A percentile compares a stretch with the other conserved stretches of the same genome.
Evolutionary conservation across 2,113 vertebrate genomes (phyloP).

Genomic region (Syngnathus floridae): DNA sequence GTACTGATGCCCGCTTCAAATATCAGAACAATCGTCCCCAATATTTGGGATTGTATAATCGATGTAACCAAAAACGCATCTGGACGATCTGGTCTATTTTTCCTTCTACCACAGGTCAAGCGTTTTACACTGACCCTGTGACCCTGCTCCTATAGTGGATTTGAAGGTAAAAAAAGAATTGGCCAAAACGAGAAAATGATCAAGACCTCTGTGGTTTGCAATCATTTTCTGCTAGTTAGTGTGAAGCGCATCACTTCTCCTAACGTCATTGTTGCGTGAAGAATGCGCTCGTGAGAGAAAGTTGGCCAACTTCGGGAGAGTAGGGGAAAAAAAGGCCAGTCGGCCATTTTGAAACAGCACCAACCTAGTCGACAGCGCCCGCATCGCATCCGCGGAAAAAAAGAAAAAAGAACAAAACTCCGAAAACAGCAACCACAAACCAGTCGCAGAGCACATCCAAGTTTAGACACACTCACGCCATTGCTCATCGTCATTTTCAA

Average conservation of each 20-base stretch:
- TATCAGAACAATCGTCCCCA: no score
- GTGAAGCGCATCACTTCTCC: neutral
- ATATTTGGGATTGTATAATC: no score
- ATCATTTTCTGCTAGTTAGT: neutral
- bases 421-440: neutral
- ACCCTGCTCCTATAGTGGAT: no score
- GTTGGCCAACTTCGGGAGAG: neutral
- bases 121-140: no score
- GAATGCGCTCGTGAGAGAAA: neutral
- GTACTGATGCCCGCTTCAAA: no score
- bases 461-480: neutral
- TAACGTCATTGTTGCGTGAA: neutral
- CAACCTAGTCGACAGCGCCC: slow-evolving; percentile 47
- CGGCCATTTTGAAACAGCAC: slow-evolving; percentile 12
- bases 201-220: neutral
- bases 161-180: no score
- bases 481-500: no score
- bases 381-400: neutral
- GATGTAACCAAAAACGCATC: no score
- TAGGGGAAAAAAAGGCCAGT: neutral
- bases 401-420: neutral
- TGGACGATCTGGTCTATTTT: no score
- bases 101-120: no score
- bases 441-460: neutral
- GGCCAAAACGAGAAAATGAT: no score